A percentile compares a stretch with the other conserved stretches of the same genome.
These are phyloP conservation scores for Ceriagrion tenellum DNA, from an alignment of 2,888 invertebrate genomes.

Conservation along the genomic window DNA sequence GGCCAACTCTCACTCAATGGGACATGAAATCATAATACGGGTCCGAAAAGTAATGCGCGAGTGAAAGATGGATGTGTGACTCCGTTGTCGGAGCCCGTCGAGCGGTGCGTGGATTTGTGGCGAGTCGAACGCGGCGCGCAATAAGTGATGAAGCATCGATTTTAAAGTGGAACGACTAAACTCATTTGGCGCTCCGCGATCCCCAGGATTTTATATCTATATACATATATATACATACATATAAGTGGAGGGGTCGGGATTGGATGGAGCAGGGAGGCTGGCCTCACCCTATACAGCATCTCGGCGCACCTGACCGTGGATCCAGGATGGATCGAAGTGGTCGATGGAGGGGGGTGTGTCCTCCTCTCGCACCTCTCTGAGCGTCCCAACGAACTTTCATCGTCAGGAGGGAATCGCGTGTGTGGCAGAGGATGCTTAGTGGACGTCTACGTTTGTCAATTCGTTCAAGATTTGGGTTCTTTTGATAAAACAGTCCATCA, in stretches of 20 bases:
- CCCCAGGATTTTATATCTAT: no score
- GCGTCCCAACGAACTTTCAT: no score
- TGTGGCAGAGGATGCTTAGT: no score
- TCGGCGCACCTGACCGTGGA: background rate
- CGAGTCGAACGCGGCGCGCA: constrained; percentile 9
- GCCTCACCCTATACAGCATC: background rate
- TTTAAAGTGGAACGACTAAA: constrained; percentile 33
- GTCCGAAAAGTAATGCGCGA: background rate
- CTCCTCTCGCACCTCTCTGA: no score
- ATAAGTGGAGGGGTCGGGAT: background rate
- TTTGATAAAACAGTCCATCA: no score
- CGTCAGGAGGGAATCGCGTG: no score
- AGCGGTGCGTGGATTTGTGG: background rate
- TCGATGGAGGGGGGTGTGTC: no score
- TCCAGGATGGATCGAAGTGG: background rate
- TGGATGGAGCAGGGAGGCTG: background rate
- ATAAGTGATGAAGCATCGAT: constrained; percentile 31
- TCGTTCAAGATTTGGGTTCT: no score
- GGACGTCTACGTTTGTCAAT: no score
- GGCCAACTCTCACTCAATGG: background rate
- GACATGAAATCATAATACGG: background rate
- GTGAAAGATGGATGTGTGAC: background rate
- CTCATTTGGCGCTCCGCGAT: background rate
- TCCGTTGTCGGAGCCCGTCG: background rate
- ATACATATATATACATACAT: no score